These are phyloP conservation scores for Sminthurinus aureus DNA, from an alignment of 2,888 invertebrate species.

Conservation along the genomic window DNA sequence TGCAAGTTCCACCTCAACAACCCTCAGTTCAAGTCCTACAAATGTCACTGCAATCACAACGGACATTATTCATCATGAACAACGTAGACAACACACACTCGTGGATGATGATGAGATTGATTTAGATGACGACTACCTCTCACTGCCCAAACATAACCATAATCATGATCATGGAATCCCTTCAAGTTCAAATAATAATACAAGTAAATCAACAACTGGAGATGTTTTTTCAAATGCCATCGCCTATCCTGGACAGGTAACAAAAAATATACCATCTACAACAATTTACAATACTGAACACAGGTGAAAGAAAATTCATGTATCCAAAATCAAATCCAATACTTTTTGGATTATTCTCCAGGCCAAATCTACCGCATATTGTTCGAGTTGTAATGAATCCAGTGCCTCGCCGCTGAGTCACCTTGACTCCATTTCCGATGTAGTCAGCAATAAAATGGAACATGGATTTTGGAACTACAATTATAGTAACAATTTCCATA, in stretches of 20 bases:
- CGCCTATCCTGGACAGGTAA: not conserved
- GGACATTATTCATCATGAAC: not conserved
- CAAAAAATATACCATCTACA: not conserved
- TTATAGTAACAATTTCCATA: conserved; percentile 50
- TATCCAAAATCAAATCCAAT: not conserved
- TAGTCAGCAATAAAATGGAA: not conserved
- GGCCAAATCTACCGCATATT: conserved; percentile 37
- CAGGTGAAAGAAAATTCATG: not conserved
- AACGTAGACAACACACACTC: not conserved
- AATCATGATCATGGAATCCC: too few species aligned
- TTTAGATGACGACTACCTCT: too few species aligned
- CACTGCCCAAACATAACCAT: too few species aligned
- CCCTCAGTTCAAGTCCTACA: not conserved
- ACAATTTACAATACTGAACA: not conserved
- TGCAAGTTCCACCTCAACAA: not conserved
- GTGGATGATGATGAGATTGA: not conserved
- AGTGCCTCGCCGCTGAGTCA: conserved; percentile 51
- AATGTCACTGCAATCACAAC: not conserved
- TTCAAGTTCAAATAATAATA: not conserved
- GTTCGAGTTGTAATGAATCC: conserved; percentile 56
- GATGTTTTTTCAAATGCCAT: conserved; percentile 15
- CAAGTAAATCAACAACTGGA: conserved; percentile 1
- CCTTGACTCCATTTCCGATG: conserved; percentile 44
- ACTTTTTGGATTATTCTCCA: not conserved
- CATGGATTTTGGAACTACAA: conserved; percentile 55